Conservation (phyloP, 35 echinoderm and acorn worm genomes). For the Patiria miniata region DNA sequence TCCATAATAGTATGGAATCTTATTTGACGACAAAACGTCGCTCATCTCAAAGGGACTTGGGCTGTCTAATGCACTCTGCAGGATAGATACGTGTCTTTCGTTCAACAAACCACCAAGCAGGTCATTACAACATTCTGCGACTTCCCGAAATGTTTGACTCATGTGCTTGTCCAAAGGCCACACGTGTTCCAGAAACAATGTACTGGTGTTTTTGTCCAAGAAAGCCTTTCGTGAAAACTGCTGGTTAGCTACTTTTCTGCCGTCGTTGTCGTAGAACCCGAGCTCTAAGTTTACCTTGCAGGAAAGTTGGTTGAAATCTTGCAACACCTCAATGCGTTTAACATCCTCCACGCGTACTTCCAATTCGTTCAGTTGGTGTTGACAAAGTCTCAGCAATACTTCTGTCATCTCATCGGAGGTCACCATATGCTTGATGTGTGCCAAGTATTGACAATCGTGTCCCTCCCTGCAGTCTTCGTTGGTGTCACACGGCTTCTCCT, state of each 20-base stretch:
- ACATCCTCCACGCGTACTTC: not conserved
- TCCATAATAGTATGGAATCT: slow-evolving; percentile 9
- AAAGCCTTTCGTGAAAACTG: not conserved
- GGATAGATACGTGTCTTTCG: not conserved
- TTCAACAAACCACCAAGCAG: slow-evolving; percentile 3
- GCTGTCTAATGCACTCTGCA: slow-evolving; percentile 11
- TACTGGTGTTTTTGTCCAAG: not conserved
- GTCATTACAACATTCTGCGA: not conserved
- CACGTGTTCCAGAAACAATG: not conserved
- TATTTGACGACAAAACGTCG: not conserved
- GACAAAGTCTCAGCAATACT: slow-evolving; percentile 5
- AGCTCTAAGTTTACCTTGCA: not conserved
- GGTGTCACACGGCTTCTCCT: not conserved
- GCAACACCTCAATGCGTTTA: not conserved
- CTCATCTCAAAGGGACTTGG: slow-evolving; percentile 16
- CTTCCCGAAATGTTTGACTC: not conserved
- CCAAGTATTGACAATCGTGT: not conserved
- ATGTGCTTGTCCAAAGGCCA: not conserved
- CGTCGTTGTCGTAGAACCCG: slow-evolving; percentile 7
- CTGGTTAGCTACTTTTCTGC: not conserved
- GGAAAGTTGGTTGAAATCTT: not conserved
- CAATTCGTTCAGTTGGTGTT: not conserved
- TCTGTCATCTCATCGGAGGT: not conserved
- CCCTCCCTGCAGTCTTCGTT: not conserved
- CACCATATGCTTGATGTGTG: not conserved